phyloP scores from a whole-genome alignment of 2,113 vertebrate genomes.

The Oryzias javanicus region DNA sequence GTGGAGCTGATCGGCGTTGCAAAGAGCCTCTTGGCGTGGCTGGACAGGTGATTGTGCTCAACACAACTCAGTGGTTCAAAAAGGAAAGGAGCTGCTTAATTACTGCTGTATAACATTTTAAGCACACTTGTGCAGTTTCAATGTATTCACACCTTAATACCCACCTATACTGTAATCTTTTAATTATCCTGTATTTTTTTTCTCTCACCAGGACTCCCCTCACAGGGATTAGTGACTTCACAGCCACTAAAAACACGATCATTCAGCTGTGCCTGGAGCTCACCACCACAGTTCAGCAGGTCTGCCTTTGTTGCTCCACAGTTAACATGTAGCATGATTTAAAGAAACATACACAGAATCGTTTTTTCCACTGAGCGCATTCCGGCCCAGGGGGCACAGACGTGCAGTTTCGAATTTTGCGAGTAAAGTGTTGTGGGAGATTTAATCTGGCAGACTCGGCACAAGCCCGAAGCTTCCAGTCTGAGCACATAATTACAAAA shows the following conservation, averaged over 20 bases:
- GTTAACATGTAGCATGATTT: slow-evolving; percentile 12
- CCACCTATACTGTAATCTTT: neutral
- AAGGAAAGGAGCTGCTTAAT: neutral
- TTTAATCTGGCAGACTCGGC: slow-evolving; percentile 58
- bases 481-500: slow-evolving; percentile 44
- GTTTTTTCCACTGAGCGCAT: slow-evolving; percentile 46
- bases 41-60: slow-evolving; percentile 84
- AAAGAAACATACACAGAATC: slow-evolving; percentile 26
- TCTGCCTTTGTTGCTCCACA: slow-evolving; percentile 67
- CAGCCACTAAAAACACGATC: slow-evolving; percentile 95
- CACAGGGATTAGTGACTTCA: slow-evolving; percentile 95
- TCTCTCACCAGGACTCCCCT: slow-evolving; percentile 86
- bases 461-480: slow-evolving; percentile 48
- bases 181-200: slow-evolving; percentile 15
- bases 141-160: no score
- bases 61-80: neutral
- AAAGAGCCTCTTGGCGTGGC: slow-evolving; percentile 92
- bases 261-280: slow-evolving; percentile 97
- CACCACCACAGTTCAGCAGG: slow-evolving; percentile 97
- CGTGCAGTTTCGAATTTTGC: slow-evolving; percentile 33
- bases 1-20: slow-evolving; percentile 95
- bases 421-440: slow-evolving; percentile 57
- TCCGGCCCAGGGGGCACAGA: slow-evolving; percentile 42
- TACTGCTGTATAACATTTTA: neutral
- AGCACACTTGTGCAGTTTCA: no score